Evolutionary conservation across 2,797 vertebrate species (phyloP).

Genomic region (Peromyscus aztecus): DNA sequence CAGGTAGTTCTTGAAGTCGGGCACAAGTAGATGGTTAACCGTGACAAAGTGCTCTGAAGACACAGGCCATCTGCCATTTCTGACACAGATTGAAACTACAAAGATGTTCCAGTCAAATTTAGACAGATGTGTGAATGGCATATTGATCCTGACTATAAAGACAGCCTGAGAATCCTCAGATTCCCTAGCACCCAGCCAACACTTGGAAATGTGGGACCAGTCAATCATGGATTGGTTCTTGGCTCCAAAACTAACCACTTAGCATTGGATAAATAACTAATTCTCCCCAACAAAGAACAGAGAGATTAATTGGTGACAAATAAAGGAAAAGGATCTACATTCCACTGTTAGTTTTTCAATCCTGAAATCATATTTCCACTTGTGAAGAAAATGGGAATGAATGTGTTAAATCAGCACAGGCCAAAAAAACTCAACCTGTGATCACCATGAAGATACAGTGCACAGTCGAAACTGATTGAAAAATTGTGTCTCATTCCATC

Average conservation of each 20-base stretch:
- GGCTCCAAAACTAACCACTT: not conserved
- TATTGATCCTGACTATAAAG: not conserved
- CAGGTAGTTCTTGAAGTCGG: not conserved
- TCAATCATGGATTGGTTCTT: not conserved
- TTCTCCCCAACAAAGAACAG: slow-evolving; percentile 21
- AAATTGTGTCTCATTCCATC: not conserved
- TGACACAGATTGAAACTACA: not conserved
- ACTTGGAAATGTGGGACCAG: not conserved
- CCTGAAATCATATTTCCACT: not conserved
- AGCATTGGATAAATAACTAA: slow-evolving; percentile 21
- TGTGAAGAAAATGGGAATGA: not conserved
- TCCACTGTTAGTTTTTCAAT: slow-evolving; percentile 8
- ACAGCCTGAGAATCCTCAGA: not conserved
- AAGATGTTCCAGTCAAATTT: not conserved
- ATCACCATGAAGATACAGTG: not conserved
- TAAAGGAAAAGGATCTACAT: not conserved
- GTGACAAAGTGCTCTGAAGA: not conserved
- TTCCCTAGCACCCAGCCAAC: not conserved
- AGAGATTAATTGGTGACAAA: not conserved
- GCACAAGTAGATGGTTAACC: not conserved
- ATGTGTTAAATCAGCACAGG: not conserved
- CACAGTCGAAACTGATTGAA: not conserved
- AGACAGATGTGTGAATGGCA: not conserved
- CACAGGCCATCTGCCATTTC: not conserved
- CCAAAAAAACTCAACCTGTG: not conserved